Evolutionary conservation across 2,888 invertebrate species (phyloP).

Genomic region (Megaustenia siamemsis): DNA sequence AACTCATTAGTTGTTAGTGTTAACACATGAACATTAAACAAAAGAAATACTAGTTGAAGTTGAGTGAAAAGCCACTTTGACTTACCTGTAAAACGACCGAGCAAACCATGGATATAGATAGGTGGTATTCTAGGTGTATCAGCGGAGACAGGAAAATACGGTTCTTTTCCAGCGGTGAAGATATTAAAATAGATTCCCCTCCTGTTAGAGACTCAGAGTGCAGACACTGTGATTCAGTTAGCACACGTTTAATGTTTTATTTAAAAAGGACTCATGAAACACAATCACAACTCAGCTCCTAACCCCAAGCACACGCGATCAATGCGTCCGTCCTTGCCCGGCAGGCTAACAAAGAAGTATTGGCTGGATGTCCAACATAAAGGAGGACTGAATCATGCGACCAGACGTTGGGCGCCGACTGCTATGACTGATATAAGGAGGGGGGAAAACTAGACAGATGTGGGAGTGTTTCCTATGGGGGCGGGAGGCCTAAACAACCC

Average conservation of each 20-base stretch:
- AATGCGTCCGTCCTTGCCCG: not conserved
- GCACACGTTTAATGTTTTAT: too few relatives aligned
- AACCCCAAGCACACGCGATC: not conserved
- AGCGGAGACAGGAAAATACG: not conserved
- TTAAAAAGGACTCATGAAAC: not conserved
- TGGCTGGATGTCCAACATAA: constrained; percentile 34
- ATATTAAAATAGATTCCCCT: too few relatives aligned
- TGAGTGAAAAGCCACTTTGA: too few relatives aligned
- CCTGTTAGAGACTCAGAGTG: too few relatives aligned
- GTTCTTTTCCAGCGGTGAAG: too few relatives aligned
- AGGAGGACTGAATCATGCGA: constrained; percentile 11
- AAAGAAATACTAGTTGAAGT: too few relatives aligned
- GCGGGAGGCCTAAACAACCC: not conserved
- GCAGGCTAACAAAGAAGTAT: constrained; percentile 29
- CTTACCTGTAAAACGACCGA: constrained; percentile 33
- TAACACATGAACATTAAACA: too few relatives aligned
- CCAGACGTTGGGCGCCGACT: not conserved
- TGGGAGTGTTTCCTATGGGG: too few relatives aligned
- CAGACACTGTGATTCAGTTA: too few relatives aligned
- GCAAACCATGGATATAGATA: constrained; percentile 31
- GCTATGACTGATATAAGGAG: not conserved
- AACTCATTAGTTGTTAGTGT: too few relatives aligned
- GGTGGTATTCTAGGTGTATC: not conserved
- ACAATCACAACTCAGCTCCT: not conserved
- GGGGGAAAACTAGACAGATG: too few relatives aligned